These are phyloP conservation scores for Myanophis thanlyinensis DNA, from an alignment of 2,113 vertebrate species.

Conservation along the genomic window DNA sequence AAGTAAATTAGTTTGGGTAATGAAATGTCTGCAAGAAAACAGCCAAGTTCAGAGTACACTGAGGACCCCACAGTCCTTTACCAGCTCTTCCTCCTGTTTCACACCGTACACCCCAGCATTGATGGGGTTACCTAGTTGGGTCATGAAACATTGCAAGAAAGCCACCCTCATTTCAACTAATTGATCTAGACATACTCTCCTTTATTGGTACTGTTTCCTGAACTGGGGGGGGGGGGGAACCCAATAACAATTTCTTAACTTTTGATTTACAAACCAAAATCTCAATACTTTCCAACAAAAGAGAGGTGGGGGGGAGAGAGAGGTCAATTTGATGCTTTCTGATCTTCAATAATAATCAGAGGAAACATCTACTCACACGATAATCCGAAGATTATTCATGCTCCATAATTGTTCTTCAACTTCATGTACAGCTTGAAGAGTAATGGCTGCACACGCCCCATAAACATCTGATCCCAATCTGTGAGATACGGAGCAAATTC, in stretches of 20 bases:
- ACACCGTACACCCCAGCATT: neutral
- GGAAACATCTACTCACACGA: slow-evolving; percentile 38
- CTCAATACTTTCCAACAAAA: neutral
- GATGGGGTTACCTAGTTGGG: neutral
- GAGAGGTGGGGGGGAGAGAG: neutral
- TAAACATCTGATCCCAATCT: slow-evolving; percentile 70
- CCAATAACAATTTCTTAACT: neutral
- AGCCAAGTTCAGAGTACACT: neutral
- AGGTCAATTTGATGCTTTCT: slow-evolving; percentile 18
- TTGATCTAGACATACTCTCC: neutral
- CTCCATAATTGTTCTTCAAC: slow-evolving; percentile 62
- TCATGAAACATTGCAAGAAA: neutral
- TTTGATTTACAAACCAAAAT: slow-evolving; percentile 29
- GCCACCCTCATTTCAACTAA: neutral
- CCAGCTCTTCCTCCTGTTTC: neutral
- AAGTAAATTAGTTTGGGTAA: neutral
- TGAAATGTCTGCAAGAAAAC: neutral
- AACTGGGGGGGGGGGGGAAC: neutral
- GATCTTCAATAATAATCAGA: slow-evolving; percentile 45
- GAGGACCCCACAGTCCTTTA: neutral
- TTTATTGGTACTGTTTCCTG: neutral
- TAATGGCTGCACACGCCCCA: slow-evolving; percentile 65
- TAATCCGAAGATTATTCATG: slow-evolving; percentile 60
- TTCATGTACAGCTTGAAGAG: slow-evolving; percentile 60
- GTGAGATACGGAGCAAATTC: slow-evolving; percentile 65